Evolutionary conservation across 2,797 vertebrate genomes (phyloP).

Genomic region (Pterois miles): DNA sequence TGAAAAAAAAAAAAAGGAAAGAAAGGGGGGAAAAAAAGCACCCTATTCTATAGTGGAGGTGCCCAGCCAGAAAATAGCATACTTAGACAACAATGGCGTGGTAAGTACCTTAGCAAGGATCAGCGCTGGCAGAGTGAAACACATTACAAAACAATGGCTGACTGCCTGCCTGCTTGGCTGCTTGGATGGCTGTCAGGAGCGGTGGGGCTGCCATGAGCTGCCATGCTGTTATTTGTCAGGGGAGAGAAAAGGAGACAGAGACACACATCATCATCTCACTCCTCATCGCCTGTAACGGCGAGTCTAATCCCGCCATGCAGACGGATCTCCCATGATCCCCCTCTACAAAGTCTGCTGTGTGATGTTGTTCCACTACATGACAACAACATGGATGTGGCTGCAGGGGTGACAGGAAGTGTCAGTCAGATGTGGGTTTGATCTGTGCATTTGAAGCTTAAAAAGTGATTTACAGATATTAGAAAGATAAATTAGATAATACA

Average conservation of each 20-base stretch:
- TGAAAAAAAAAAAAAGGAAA: conserved; percentile 40
- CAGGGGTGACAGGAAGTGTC: conserved; percentile 24
- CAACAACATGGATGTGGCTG: conserved; percentile 37
- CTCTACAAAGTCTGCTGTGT: conserved; percentile 40
- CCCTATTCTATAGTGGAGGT: conserved; percentile 79
- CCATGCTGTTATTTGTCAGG: conserved; percentile 76
- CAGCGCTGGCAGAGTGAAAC: conserved; percentile 81
- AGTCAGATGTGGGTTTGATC: conserved; percentile 6
- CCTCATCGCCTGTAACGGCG: conserved; percentile 63
- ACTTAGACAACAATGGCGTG: conserved; percentile 83
- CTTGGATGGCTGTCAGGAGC: conserved; percentile 77
- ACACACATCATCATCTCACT: conserved; percentile 74
- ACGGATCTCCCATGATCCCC: conserved; percentile 67
- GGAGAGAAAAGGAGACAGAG: conserved; percentile 71
- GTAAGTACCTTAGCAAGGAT: conserved; percentile 84
- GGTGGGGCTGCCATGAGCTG: conserved; percentile 69
- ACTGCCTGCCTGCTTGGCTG: conserved; percentile 76
- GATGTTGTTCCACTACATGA: conserved; percentile 64
- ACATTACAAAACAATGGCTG: conserved; percentile 83
- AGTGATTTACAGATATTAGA: not conserved
- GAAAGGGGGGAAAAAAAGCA: conserved; percentile 24
- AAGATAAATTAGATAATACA: not conserved
- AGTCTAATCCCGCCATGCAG: conserved; percentile 71
- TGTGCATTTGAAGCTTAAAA: not conserved
- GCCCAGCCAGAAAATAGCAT: conserved; percentile 84